phyloP scores from a whole-genome alignment of 2,888 invertebrate species.

The Gastrophysa polygoni region DNA sequence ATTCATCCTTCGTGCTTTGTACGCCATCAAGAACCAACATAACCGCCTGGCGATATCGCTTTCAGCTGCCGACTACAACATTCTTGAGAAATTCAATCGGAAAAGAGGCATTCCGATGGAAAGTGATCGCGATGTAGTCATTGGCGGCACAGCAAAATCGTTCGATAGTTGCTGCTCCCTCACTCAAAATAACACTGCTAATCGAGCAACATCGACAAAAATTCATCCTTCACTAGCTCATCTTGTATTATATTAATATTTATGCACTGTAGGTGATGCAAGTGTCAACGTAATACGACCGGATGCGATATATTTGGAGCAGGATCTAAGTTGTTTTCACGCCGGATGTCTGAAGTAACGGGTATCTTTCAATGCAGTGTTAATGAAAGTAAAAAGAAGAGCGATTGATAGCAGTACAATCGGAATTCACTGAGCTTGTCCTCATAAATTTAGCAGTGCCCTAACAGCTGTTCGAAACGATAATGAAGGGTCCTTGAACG shows the following conservation, averaged over 20 bases:
- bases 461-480: no score
- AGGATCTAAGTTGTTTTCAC: background rate
- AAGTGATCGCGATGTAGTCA: slow-evolving; percentile 29
- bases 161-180: no score
- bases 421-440: background rate
- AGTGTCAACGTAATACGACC: background rate
- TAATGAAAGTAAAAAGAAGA: background rate
- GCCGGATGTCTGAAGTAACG: background rate
- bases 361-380: background rate
- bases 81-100: slow-evolving; percentile 20
- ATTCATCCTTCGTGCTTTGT: background rate
- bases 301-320: background rate
- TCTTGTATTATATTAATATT: background rate
- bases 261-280: background rate
- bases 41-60: background rate
- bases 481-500: no score
- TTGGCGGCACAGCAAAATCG: no score
- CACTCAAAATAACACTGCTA: no score
- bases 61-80: slow-evolving; percentile 22
- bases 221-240: no score
- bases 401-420: background rate
- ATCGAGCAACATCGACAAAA: no score
- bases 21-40: background rate
- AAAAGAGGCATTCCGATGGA: slow-evolving; percentile 27
- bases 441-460: background rate